Evolutionary conservation across 2,797 vertebrate species (phyloP).

Genomic region (Poecilia gillii): DNA sequence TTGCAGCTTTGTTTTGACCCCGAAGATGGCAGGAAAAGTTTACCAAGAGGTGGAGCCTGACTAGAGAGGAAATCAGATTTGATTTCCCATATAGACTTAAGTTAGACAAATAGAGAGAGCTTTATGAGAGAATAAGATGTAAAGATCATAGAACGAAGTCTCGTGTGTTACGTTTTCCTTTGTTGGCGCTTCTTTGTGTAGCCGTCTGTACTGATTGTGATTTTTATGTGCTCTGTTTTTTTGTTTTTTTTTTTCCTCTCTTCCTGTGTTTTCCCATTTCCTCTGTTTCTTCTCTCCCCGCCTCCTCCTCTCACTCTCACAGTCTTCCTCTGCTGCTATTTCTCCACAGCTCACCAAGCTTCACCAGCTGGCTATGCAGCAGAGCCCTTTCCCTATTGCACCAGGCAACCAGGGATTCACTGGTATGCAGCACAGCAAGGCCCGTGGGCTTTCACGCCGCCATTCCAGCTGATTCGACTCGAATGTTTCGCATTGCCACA

Average conservation of each 20-base stretch:
- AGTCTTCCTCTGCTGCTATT: constrained; percentile 83
- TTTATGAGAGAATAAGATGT: constrained; percentile 11
- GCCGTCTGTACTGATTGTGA: constrained; percentile 62
- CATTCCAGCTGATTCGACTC: not conserved
- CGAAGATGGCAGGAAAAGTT: constrained; percentile 41
- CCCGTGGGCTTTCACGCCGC: not conserved
- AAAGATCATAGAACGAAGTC: not conserved
- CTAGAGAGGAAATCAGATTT: constrained; percentile 36
- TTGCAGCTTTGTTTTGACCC: constrained; percentile 28
- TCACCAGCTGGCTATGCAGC: constrained; percentile 99
- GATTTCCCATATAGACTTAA: constrained; percentile 39
- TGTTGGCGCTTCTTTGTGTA: constrained; percentile 28
- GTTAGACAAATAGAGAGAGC: constrained; percentile 15
- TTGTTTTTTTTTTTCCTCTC: constrained; percentile 53
- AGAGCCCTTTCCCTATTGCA: constrained; percentile 95
- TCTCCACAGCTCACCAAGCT: constrained; percentile 95
- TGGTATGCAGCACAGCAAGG: constrained; percentile 79
- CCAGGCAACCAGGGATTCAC: constrained; percentile 96
- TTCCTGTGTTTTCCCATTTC: constrained; percentile 67
- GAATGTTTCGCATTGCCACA: not conserved
- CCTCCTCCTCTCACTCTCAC: constrained; percentile 77
- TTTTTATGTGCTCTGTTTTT: constrained; percentile 59
- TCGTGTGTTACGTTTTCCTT: constrained; percentile 1
- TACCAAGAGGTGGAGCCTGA: constrained; percentile 40
- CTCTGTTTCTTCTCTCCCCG: constrained; percentile 70